A percentile compares a stretch with the other conserved stretches of the same genome.
Evolutionary conservation across 1,140 invertebrate species (phyloP).

Genomic region (Pseudomyrmex concolor): DNA sequence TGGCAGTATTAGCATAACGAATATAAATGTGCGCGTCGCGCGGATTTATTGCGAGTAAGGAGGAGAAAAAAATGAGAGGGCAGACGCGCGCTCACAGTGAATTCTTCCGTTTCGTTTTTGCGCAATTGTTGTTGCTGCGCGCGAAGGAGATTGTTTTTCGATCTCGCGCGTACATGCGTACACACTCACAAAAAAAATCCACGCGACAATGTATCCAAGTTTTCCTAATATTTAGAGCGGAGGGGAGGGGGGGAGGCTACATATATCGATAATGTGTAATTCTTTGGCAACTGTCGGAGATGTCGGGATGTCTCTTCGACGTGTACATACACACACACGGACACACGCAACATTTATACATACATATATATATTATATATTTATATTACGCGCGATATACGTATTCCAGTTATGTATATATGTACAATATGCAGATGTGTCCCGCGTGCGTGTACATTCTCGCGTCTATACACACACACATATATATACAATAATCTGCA

Average conservation of each 20-base stretch:
- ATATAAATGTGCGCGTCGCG: conserved; percentile 13
- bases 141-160: too few species aligned
- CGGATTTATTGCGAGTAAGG: too few species aligned
- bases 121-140: not conserved
- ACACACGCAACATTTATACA: not conserved
- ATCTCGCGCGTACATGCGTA: conserved; percentile 33
- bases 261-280: conserved; percentile 51
- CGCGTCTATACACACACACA: not conserved
- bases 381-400: too few species aligned
- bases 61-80: conserved; percentile 5
- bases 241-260: too few species aligned
- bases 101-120: not conserved
- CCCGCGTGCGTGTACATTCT: not conserved
- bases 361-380: not conserved
- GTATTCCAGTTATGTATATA: too few species aligned
- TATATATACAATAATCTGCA: conserved; percentile 58
- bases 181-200: not conserved
- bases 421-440: too few species aligned
- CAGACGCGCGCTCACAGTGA: conserved; percentile 13
- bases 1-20: conserved; percentile 41
- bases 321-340: not conserved
- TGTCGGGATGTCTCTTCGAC: conserved; percentile 75
- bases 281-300: conserved; percentile 81
- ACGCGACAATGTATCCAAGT: not conserved
- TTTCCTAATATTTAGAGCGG: conserved; percentile 30